phyloP scores from a whole-genome alignment of 2,888 invertebrate species.

The Drosophila multiciliata region DNA sequence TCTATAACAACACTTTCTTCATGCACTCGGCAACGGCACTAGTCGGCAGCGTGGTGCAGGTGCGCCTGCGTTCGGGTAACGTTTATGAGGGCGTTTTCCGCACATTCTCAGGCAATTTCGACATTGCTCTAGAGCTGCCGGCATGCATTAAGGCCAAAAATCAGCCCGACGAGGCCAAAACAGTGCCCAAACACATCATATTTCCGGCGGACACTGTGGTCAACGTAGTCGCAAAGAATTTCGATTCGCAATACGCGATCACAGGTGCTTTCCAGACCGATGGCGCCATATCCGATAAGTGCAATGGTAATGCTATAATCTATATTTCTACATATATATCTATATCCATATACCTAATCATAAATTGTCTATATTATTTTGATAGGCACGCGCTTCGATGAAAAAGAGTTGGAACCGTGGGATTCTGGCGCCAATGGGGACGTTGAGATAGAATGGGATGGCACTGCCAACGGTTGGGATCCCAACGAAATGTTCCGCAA shows the following conservation, averaged over 20 bases:
- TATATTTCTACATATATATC: neutral
- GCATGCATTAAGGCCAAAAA: constrained; percentile 87
- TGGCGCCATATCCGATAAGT: constrained; percentile 92
- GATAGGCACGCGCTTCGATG: constrained; percentile 82
- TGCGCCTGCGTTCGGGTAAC: constrained; percentile 93
- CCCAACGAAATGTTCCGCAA: constrained; percentile 98
- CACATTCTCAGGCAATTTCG: constrained; percentile 95
- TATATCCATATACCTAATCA: neutral
- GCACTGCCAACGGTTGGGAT: constrained; percentile 97
- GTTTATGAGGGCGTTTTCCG: constrained; percentile 95
- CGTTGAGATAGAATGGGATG: constrained; percentile 89
- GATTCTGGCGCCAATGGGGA: constrained; percentile 88
- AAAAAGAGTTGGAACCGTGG: constrained; percentile 95
- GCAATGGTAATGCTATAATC: constrained; percentile 87
- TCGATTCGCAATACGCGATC: constrained; percentile 95
- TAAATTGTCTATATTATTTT: neutral
- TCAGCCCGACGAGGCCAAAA: constrained; percentile 80
- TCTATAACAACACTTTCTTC: constrained; percentile 95
- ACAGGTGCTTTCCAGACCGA: constrained; percentile 96
- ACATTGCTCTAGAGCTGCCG: constrained; percentile 94
- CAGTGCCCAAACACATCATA: constrained; percentile 85
- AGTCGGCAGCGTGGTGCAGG: constrained; percentile 93
- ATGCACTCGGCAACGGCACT: constrained; percentile 95
- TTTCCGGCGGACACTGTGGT: constrained; percentile 94
- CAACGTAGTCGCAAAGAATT: constrained; percentile 92